Base-by-base conservation (phyloP, 2,888 invertebrate species). In the Cheilosia variabilis region DNA sequence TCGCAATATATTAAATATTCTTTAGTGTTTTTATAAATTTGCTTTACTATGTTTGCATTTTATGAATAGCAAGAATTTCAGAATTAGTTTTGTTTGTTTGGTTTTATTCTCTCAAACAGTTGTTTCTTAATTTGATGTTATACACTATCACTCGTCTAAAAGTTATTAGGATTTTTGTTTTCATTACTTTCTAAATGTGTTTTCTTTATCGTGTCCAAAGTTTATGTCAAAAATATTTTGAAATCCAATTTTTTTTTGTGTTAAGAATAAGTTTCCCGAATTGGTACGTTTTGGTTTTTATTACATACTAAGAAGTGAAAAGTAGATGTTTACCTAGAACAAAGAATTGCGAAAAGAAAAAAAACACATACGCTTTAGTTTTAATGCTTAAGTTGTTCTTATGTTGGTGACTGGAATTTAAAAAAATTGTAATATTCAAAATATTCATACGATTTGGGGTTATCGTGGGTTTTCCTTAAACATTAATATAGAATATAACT, bases 181-280 rank as follows among this genome's bases (percentile, higher is more conserved):
- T 47, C 4, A 43, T 73, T 63, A 52, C 19, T 31, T 27, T 62
- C 52, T 19, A 43, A 17, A 31, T 57, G 13, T 27, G 5, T 22
- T 58, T 50, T 24, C 2, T 24, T 71, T 57, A 41, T 58, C 27
- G 41, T 27, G 45, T 63, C 45, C 63, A 62, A 73, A 63, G 31
- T 63, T 60, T 43, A 43, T 73, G 62, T 41, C 58, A 65, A 75
- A 75, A 75, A 75, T 66, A 75, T 66, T 41, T 47, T 24, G 37
- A 24, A 24, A 53, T 53, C 17, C 37, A 47, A 41, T 55, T 45
- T 45, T 7, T 31, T 52, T 43, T 45, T 43, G 15, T n/a, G 10
- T 19, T 60, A 27, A 62, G 47, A 41, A 60, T 62, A 37, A 19
- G 6, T 34, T 45, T 62, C 31, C 55, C 63, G 34, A 58, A 65